Evolutionary conservation across 2,113 vertebrate species (phyloP).

Genomic region (Cynoglossus semilaevis): DNA sequence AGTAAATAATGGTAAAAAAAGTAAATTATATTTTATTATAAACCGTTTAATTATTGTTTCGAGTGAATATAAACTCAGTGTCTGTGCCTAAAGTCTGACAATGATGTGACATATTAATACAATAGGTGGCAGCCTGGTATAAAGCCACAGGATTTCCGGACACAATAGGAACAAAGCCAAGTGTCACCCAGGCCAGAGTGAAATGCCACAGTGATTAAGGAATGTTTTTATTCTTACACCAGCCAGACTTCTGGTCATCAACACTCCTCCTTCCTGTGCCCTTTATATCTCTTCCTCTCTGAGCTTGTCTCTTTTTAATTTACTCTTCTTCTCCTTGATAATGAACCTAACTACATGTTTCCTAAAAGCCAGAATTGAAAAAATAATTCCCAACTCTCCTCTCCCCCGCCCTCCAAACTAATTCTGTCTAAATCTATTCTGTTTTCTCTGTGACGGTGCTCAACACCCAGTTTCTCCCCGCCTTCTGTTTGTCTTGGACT

Average conservation of each 20-base stretch:
- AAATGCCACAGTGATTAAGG: slow-evolving; percentile 58
- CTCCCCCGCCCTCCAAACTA: slow-evolving; percentile 47
- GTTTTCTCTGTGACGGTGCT: slow-evolving; percentile 25
- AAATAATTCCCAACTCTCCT: no score
- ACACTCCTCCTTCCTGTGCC: slow-evolving; percentile 12
- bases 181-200: slow-evolving; percentile 32
- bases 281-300: slow-evolving; percentile 26
- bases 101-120: slow-evolving; percentile 24
- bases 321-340: slow-evolving; percentile 30
- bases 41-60: neutral
- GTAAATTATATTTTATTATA: neutral
- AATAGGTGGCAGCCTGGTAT: slow-evolving; percentile 25
- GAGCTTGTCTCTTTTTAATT: slow-evolving; percentile 40
- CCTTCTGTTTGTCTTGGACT: slow-evolving; percentile 50
- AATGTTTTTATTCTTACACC: slow-evolving; percentile 39
- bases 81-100: slow-evolving; percentile 12
- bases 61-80: neutral
- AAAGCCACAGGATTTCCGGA: slow-evolving; percentile 44
- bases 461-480: slow-evolving; percentile 41
- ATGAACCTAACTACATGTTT: slow-evolving; percentile 38
- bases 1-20: neutral
- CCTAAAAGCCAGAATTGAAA: slow-evolving; percentile 58
- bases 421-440: slow-evolving; percentile 54
- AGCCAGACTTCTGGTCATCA: slow-evolving; percentile 22
- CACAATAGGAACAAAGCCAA: slow-evolving; percentile 39